Percentiles rank a stretch among this genome's conserved stretches.
These are phyloP conservation scores for Litoditis marina DNA, from an alignment of 2,888 invertebrate genomes.

Conservation along the genomic window DNA sequence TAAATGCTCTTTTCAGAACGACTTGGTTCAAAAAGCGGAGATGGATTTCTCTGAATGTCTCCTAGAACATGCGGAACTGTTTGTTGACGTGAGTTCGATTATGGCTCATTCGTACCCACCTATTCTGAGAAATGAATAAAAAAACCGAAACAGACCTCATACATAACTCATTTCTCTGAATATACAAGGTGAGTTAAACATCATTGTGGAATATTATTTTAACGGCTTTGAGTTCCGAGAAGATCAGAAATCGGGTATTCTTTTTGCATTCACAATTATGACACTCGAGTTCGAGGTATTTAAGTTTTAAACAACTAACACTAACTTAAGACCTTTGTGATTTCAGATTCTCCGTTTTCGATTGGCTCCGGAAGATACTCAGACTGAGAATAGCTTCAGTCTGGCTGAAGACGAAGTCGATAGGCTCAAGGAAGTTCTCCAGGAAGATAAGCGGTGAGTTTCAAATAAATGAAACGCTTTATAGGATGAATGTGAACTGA, in stretches of 20 bases:
- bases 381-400: slow-evolving; percentile 6
- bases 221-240: too few species aligned
- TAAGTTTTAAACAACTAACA: slow-evolving; percentile 5
- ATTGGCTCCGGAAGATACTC: slow-evolving; percentile 6
- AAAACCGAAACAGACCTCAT: too few species aligned
- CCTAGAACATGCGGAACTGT: slow-evolving; percentile 42
- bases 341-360: neutral
- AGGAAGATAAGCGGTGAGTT: slow-evolving; percentile 25
- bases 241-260: too few species aligned
- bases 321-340: neutral
- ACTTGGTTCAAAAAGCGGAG: slow-evolving; percentile 35
- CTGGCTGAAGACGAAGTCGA: slow-evolving; percentile 13
- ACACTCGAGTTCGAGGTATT: neutral
- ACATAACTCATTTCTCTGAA: too few species aligned
- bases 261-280: neutral
- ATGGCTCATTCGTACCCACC: too few species aligned
- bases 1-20: slow-evolving; percentile 30
- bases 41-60: slow-evolving; percentile 44
- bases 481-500: too few species aligned
- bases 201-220: too few species aligned
- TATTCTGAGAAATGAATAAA: too few species aligned
- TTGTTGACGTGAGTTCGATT: slow-evolving; percentile 34
- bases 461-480: too few species aligned
- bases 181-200: too few species aligned
- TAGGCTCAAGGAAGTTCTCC: slow-evolving; percentile 15